Evolutionary conservation across 2,888 invertebrate genomes (phyloP).

Genomic region (Eurytoma adleriae): DNA sequence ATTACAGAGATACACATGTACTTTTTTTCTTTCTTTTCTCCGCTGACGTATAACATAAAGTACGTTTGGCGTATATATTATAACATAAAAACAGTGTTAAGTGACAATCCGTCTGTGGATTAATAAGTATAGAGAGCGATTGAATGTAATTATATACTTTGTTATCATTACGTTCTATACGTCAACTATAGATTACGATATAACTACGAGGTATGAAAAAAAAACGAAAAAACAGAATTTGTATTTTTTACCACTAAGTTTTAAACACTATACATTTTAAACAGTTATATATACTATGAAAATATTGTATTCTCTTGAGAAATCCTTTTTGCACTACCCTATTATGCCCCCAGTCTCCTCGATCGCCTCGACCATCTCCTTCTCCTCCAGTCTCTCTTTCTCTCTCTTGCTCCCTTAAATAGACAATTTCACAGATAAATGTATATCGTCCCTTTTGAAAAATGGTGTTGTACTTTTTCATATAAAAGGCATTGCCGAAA

Average conservation of each 20-base stretch:
- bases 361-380: slow-evolving; percentile 55
- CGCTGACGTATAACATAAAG: too few relatives aligned
- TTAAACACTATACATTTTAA: slow-evolving; percentile 67
- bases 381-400: slow-evolving; percentile 47
- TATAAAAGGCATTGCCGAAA: slow-evolving; percentile 74
- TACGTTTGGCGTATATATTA: neutral
- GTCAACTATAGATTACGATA: slow-evolving; percentile 51
- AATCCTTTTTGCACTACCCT: slow-evolving; percentile 67
- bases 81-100: slow-evolving; percentile 33
- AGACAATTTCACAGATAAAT: slow-evolving; percentile 58
- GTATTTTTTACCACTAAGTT: slow-evolving; percentile 72
- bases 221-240: slow-evolving; percentile 57
- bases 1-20: slow-evolving; percentile 44
- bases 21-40: slow-evolving; percentile 32
- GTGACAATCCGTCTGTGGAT: slow-evolving; percentile 45
- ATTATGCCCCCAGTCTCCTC: slow-evolving; percentile 45
- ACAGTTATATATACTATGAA: slow-evolving; percentile 61
- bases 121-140: slow-evolving; percentile 41
- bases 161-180: slow-evolving; percentile 55
- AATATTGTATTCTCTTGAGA: slow-evolving; percentile 68
- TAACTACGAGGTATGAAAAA: slow-evolving; percentile 53
- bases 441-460: slow-evolving; percentile 70
- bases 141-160: slow-evolving; percentile 52
- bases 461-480: slow-evolving; percentile 75
- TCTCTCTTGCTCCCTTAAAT: slow-evolving; percentile 59